Base-by-base conservation (phyloP, 1,140 invertebrate species). In the Eciton burchellii region DNA sequence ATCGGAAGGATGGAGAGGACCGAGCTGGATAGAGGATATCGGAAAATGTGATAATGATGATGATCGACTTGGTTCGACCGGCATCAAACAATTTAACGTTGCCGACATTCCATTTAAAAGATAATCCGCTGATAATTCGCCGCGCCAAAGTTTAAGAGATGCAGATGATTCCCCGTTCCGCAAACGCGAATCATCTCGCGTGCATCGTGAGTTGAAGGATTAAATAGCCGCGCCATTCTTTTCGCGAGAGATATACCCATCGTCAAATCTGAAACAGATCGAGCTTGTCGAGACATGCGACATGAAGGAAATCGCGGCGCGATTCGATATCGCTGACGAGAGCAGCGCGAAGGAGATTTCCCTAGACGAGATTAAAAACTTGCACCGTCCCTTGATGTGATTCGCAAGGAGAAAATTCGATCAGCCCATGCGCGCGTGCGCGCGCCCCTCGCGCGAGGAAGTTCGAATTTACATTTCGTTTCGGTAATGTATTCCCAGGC, bases 81-180 rank as follows among this genome's bases (percentile, higher is more conserved):
- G 41, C 49, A 19, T 82, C 57, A 62, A 72, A 76, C 41, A n/a
- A n/a, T n/a, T n/a, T n/a, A n/a, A n/a, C n/a, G n/a, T n/a, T n/a
- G n/a, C n/a, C n/a, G n/a, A n/a, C n/a, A n/a, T n/a, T n/a, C n/a
- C n/a, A n/a, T n/a, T n/a, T n/a, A n/a, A n/a, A n/a, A 47, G 35
- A 9, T 57, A 65, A 24, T 76, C 35, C 49, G 35, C 41, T 16
- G 41, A 62, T 65, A 77, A 76, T 77, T 82, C 41, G 56, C 57
- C n/a, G 63, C 24, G 29, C 29, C 49, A 24, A 52, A 72, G 57
- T 82, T 82, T 62, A n/a, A n/a, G 57, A 49, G 73, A 82, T 52
- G 68, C 24, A 82, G 73, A 82, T 52, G 73, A 19, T 14, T 12
- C 43, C 45, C 41, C 43, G 29, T 81, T 73, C 73, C 19, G 56